A percentile compares a stretch with the other conserved stretches of the same genome.
Conservation (phyloP, 2,113 vertebrate genomes). For the Atlantisia rogersi region DNA sequence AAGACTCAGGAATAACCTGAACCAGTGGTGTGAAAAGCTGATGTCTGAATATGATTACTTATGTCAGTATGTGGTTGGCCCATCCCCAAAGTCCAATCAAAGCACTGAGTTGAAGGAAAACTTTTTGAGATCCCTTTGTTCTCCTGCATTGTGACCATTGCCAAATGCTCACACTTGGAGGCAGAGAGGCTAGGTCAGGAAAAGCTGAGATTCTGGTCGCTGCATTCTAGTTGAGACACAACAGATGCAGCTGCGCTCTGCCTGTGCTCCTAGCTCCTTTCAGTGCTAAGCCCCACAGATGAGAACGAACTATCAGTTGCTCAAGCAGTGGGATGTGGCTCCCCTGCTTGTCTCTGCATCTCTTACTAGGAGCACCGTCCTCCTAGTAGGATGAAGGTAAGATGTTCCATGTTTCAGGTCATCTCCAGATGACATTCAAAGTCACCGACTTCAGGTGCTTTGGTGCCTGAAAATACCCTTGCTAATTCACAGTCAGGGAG, state of each 20-base stretch:
- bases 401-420: neutral
- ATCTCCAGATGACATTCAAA: neutral
- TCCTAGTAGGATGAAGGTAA: neutral
- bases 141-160: neutral
- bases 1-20: slow-evolving; percentile 20
- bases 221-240: neutral
- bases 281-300: neutral
- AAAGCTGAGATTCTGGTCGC: neutral
- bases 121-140: neutral
- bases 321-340: neutral
- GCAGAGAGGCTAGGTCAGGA: neutral
- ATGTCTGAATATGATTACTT: neutral
- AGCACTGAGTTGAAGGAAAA: neutral
- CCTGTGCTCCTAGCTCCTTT: neutral
- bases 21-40: neutral
- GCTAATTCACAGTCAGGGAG: neutral
- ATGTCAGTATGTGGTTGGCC: neutral
- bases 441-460: neutral
- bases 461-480: neutral
- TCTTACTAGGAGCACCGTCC: neutral
- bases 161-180: neutral
- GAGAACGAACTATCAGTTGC: neutral
- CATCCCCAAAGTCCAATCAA: neutral
- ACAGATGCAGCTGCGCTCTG: neutral
- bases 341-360: neutral